Evolutionary conservation across 1,140 invertebrate genomes (phyloP).

Genomic region (Panagrolaimus sp.): DNA sequence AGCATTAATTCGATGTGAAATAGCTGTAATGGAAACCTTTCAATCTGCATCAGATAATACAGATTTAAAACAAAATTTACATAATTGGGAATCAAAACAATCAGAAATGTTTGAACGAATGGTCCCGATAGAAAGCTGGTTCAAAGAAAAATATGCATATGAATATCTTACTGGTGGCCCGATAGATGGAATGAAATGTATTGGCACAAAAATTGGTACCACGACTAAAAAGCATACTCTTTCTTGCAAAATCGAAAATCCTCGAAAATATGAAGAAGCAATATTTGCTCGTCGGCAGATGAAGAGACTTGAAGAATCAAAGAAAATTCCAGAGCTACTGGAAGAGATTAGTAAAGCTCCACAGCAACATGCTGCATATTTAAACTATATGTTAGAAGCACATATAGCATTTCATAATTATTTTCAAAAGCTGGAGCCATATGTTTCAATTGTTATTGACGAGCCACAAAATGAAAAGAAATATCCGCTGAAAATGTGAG

Average conservation of each 20-base stretch:
- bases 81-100: too few relatives aligned
- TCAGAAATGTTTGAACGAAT: not conserved
- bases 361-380: not conserved
- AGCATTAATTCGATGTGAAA: not conserved
- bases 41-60: not conserved
- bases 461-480: not conserved
- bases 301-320: not conserved
- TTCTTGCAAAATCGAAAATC: not conserved
- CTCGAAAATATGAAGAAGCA: not conserved
- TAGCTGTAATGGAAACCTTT: not conserved
- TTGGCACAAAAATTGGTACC: not conserved
- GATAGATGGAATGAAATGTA: not conserved
- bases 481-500: not conserved
- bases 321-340: not conserved
- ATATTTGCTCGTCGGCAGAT: not conserved
- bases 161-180: not conserved
- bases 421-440: not conserved
- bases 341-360: not conserved
- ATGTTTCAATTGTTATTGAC: not conserved
- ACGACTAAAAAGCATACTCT: not conserved
- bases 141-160: slow-evolving; percentile 10
- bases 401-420: slow-evolving; percentile 4
- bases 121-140: not conserved
- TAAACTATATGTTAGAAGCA: not conserved
- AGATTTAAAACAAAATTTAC: too few relatives aligned